A percentile compares a stretch with the other conserved stretches of the same genome.
These are phyloP conservation scores for Nematolebias whitei DNA, from an alignment of 2,113 vertebrate genomes.

Conservation along the genomic window DNA sequence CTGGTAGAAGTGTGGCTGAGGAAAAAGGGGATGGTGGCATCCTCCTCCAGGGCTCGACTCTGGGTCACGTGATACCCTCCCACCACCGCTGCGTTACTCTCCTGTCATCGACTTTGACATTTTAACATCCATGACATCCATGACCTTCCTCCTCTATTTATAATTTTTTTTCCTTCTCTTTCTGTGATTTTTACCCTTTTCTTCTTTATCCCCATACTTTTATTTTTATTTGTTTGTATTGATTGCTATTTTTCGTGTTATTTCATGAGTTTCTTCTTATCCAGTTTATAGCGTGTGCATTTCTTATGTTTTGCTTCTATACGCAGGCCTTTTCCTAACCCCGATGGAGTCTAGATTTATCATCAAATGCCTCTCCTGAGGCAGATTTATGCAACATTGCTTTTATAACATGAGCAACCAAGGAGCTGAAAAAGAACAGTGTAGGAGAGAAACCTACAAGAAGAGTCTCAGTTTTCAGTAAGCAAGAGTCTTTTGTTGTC, in stretches of 20 bases:
- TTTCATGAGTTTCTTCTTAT: background rate
- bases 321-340: slow-evolving; percentile 5
- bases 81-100: slow-evolving; percentile 46
- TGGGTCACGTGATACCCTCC: slow-evolving; percentile 64
- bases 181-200: slow-evolving; percentile 34
- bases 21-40: slow-evolving; percentile 40
- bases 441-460: slow-evolving; percentile 39
- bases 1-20: slow-evolving; percentile 19
- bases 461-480: slow-evolving; percentile 16
- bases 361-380: slow-evolving; percentile 49
- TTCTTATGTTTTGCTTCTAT: slow-evolving; percentile 6
- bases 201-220: slow-evolving; percentile 1
- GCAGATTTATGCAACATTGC: slow-evolving; percentile 59
- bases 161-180: slow-evolving; percentile 18
- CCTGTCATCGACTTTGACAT: slow-evolving; percentile 58
- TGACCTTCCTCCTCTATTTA: slow-evolving; percentile 49
- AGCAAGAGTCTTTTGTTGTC: background rate
- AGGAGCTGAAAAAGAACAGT: slow-evolving; percentile 35
- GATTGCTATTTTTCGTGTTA: slow-evolving; percentile 1
- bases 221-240: background rate
- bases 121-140: slow-evolving; percentile 62
- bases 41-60: slow-evolving; percentile 43
- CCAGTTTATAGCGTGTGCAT: background rate
- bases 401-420: slow-evolving; percentile 58
- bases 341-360: slow-evolving; percentile 37